Evolutionary conservation across 2,113 vertebrate genomes (phyloP).

Genomic region (Nycticryphes semicollaris): DNA sequence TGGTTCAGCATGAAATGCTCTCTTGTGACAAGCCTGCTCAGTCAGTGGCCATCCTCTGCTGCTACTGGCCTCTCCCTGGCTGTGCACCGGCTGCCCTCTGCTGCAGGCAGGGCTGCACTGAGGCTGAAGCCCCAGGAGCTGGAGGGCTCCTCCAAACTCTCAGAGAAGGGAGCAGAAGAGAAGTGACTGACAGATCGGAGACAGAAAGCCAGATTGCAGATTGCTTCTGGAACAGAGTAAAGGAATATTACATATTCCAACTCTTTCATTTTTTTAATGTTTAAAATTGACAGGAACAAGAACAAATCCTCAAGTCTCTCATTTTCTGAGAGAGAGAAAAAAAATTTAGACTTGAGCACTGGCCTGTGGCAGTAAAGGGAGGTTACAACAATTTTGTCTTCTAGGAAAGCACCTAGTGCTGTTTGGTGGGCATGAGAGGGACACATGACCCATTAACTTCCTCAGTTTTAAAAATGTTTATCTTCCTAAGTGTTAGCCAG

Average conservation of each 20-base stretch:
- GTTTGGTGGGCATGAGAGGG: accelerated
- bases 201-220: neutral
- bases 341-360: neutral
- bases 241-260: neutral
- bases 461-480: neutral
- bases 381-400: neutral
- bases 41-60: neutral
- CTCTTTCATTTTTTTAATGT: neutral
- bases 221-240: neutral
- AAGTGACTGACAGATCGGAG: neutral
- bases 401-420: neutral
- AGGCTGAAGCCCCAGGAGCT: neutral
- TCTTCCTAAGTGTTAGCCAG: neutral
- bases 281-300: accelerated
- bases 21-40: neutral
- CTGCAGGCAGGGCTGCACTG: neutral
- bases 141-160: accelerated
- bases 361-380: neutral
- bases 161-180: neutral
- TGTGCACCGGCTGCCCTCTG: neutral
- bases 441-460: neutral
- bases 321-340: neutral
- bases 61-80: neutral
- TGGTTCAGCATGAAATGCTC: neutral
- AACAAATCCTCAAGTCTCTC: neutral